These are phyloP conservation scores for Trypoxylus dichotomus DNA, from an alignment of 1,140 invertebrate species.

Conservation along the genomic window DNA sequence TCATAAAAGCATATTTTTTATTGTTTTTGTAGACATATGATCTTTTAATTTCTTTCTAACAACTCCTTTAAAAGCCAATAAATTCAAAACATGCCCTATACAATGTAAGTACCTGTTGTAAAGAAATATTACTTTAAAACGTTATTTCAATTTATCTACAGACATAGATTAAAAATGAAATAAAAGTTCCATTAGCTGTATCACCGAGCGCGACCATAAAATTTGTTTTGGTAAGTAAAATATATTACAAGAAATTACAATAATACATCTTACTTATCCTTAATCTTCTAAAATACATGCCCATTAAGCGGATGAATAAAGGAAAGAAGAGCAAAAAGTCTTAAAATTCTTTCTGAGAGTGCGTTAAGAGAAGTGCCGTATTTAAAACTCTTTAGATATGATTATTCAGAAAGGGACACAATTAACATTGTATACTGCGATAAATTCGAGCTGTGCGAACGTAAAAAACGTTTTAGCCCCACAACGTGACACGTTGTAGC, in stretches of 20 bases:
- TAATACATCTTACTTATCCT: conserved; percentile 4
- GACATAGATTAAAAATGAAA: background rate
- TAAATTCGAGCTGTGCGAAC: background rate
- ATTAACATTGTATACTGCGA: background rate
- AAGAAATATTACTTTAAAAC: background rate
- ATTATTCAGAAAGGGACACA: background rate
- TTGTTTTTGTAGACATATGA: too few relatives aligned
- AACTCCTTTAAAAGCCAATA: too few relatives aligned
- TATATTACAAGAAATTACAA: background rate
- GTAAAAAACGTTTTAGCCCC: background rate
- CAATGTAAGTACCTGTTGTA: too few relatives aligned
- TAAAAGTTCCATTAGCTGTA: conserved; percentile 16
- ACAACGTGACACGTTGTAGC: background rate
- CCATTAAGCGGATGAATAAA: background rate
- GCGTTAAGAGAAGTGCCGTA: background rate
- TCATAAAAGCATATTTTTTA: too few relatives aligned
- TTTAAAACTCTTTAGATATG: conserved; percentile 15
- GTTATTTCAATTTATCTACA: background rate
- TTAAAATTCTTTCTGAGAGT: background rate
- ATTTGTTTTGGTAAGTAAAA: conserved; percentile 11
- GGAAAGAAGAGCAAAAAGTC: background rate
- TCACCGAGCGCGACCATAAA: background rate
- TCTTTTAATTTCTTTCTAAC: too few relatives aligned
- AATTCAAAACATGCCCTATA: too few relatives aligned
- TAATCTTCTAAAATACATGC: background rate